Percentiles rank a stretch among this genome's conserved stretches.
phyloP scores from a whole-genome alignment of 2,113 vertebrate genomes.

The Gopherus evgoodei region DNA sequence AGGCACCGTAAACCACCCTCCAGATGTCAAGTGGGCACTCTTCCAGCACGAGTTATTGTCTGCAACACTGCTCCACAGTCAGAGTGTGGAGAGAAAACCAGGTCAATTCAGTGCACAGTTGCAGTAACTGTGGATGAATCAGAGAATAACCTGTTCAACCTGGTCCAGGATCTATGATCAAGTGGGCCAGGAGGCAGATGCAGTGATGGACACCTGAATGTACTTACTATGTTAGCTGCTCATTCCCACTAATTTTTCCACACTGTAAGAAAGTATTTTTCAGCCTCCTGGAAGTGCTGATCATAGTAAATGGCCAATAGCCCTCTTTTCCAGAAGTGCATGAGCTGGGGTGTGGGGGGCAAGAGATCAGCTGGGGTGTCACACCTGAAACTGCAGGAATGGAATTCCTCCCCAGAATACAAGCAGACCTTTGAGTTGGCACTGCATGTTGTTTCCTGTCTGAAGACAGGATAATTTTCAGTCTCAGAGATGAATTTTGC shows the following conservation, averaged over 20 bases:
- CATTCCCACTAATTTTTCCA: background rate
- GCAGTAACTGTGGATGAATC: background rate
- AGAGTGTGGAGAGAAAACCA: background rate
- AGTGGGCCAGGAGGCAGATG: background rate
- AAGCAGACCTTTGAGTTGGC: background rate
- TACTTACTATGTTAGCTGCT: background rate
- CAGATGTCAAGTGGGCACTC: background rate
- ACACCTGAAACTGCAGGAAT: background rate
- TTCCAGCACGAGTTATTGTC: background rate
- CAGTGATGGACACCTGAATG: background rate
- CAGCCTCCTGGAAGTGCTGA: background rate
- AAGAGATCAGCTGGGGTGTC: background rate
- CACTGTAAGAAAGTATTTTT: background rate
- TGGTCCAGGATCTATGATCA: background rate
- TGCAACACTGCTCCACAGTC: background rate
- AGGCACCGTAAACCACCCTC: background rate
- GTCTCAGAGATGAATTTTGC: background rate
- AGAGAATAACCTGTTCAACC: background rate
- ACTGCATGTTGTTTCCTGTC: background rate
- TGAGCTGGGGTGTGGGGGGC: accelerated
- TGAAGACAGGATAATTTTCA: background rate
- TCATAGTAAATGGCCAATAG: background rate
- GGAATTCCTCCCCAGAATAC: background rate
- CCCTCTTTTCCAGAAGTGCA: background rate
- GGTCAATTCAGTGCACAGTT: background rate